phyloP scores from a whole-genome alignment of 2,888 invertebrate species.

The Germaria angustata region DNA sequence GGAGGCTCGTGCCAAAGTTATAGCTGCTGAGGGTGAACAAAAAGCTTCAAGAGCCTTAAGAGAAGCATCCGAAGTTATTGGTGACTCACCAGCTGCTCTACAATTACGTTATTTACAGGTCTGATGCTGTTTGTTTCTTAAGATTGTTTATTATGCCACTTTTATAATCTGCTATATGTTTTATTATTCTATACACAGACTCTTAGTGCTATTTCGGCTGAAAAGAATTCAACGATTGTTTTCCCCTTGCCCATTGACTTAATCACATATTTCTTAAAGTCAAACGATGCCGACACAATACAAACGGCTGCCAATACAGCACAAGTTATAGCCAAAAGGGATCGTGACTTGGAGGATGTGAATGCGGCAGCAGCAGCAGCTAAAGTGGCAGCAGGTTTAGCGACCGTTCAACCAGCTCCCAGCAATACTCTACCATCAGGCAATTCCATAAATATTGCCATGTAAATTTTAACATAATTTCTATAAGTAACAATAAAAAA shows the following conservation, averaged over 20 bases:
- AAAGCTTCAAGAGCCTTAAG: constrained; percentile 95
- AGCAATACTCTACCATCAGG: constrained; percentile 51
- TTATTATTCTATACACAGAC: constrained; percentile 84
- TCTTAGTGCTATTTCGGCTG: constrained; percentile 96
- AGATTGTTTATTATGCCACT: not conserved
- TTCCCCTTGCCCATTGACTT: constrained; percentile 94
- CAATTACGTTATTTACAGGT: constrained; percentile 96
- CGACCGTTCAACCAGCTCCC: not conserved
- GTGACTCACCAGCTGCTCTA: constrained; percentile 96
- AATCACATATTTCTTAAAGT: constrained; percentile 88
- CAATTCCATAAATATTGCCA: constrained; percentile 59
- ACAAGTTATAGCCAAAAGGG: constrained; percentile 51
- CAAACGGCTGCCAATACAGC: constrained; percentile 70
- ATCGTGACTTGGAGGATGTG: constrained; percentile 43
- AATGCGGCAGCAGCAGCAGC: constrained; percentile 31
- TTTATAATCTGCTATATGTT: not conserved
- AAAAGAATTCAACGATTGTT: constrained; percentile 98
- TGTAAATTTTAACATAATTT: constrained; percentile 41
- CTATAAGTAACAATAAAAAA: not conserved
- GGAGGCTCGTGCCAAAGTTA: constrained; percentile 97
- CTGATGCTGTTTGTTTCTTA: constrained; percentile 42
- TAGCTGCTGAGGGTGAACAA: constrained; percentile 98
- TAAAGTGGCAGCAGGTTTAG: constrained; percentile 14
- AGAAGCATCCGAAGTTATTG: constrained; percentile 97
- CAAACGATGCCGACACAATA: constrained; percentile 75